Evolutionary conservation across 2,888 invertebrate genomes (phyloP).

Genomic region (Gastrophysa polygoni): DNA sequence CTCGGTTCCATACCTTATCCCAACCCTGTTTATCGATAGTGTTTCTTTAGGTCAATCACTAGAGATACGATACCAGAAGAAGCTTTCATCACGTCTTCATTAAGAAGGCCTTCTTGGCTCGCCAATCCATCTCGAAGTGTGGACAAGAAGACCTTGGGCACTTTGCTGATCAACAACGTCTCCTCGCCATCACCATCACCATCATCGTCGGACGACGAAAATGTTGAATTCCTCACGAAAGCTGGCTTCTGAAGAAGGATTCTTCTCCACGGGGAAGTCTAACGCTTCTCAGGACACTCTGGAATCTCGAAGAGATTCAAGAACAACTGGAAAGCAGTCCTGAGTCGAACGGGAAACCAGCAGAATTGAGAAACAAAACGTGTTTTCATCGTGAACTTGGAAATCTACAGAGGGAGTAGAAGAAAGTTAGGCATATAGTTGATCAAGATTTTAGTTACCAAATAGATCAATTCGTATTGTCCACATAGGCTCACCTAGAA

Average conservation of each 20-base stretch:
- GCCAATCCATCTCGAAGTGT: constrained; percentile 38
- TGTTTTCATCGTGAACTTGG: neutral
- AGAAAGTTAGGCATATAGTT: too few relatives aligned
- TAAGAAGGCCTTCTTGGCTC: constrained; percentile 54
- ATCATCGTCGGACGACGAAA: constrained; percentile 59
- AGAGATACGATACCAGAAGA: constrained; percentile 77
- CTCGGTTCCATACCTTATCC: too few relatives aligned
- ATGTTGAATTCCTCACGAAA: constrained; percentile 54
- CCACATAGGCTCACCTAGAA: too few relatives aligned
- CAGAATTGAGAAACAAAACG: too few relatives aligned
- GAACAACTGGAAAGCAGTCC: neutral
- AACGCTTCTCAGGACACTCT: too few relatives aligned
- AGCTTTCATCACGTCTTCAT: constrained; percentile 44
- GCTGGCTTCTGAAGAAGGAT: constrained; percentile 46
- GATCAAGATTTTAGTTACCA: too few relatives aligned
- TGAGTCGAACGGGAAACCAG: too few relatives aligned
- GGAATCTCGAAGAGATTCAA: too few relatives aligned
- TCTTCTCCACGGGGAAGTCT: neutral
- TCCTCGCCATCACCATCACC: constrained; percentile 68
- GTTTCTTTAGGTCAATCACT: constrained; percentile 61
- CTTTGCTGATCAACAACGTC: constrained; percentile 61
- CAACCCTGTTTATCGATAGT: too few relatives aligned
- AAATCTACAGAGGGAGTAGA: too few relatives aligned
- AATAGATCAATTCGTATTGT: too few relatives aligned
- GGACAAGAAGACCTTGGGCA: constrained; percentile 65